Evolutionary conservation across 2,888 invertebrate species (phyloP).

Genomic region (Bibio marci): DNA sequence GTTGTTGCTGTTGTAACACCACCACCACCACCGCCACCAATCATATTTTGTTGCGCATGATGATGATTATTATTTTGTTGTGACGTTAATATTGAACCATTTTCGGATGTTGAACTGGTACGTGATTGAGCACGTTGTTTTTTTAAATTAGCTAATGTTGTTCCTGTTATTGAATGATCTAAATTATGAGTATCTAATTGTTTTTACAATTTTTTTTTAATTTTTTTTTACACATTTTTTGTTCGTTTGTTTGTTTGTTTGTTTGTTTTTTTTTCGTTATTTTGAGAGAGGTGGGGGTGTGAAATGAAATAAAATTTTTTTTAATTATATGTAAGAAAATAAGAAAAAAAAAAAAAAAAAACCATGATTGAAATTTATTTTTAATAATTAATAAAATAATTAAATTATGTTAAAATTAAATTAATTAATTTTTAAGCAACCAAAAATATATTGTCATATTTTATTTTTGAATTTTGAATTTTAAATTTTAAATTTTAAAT

Average conservation of each 20-base stretch:
- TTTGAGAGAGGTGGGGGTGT: slow-evolving; percentile 3
- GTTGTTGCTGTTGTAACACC: slow-evolving; percentile 25
- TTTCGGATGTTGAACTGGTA: slow-evolving; percentile 31
- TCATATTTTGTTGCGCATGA: slow-evolving; percentile 10
- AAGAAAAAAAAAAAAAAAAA: too few species aligned
- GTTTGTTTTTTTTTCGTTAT: too few species aligned
- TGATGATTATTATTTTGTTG: slow-evolving; percentile 13
- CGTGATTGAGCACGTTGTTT: slow-evolving; percentile 77
- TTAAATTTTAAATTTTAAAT: too few species aligned
- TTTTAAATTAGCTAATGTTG: slow-evolving; percentile 79
- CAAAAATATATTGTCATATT: too few species aligned
- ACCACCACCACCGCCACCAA: neutral
- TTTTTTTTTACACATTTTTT: slow-evolving; percentile 5
- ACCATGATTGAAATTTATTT: too few species aligned
- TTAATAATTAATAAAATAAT: too few species aligned
- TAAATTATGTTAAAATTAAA: too few species aligned
- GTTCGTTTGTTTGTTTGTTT: too few species aligned
- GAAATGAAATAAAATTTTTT: too few species aligned
- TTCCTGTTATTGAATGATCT: slow-evolving; percentile 19
- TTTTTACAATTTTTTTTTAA: slow-evolving; percentile 6
- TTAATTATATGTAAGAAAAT: too few species aligned
- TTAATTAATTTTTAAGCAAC: too few species aligned
- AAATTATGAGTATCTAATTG: slow-evolving; percentile 16
- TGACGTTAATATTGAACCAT: slow-evolving; percentile 28
- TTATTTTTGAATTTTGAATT: too few species aligned